Conservation (phyloP, 2,888 invertebrate genomes). For the Girardia tigrina region DNA sequence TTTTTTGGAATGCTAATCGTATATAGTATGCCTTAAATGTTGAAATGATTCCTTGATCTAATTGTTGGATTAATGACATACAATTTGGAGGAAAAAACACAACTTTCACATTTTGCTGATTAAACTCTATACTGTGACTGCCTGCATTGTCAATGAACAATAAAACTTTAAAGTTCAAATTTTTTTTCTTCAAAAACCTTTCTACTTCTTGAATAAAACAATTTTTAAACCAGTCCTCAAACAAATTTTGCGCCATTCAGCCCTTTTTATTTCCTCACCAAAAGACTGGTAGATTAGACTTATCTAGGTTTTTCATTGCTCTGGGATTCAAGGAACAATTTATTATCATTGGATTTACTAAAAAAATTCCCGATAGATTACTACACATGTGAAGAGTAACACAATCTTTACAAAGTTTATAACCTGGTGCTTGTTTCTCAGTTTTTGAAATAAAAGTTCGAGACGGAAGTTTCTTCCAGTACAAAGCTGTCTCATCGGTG, state of each 20-base stretch:
- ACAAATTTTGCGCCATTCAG: background rate
- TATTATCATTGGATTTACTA: no score
- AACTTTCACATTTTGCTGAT: background rate
- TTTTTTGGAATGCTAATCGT: no score
- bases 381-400: background rate
- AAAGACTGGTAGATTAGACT: background rate
- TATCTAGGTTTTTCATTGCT: background rate
- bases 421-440: background rate
- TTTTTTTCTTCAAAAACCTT: background rate
- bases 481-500: background rate
- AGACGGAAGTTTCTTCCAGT: constrained; percentile 3
- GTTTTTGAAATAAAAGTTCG: constrained; percentile 17
- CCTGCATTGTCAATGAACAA: background rate
- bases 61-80: background rate
- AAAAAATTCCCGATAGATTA: no score
- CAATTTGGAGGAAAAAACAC: background rate
- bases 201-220: background rate
- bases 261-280: background rate
- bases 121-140: background rate
- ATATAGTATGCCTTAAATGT: no score
- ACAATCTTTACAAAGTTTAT: background rate
- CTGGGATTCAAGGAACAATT: background rate
- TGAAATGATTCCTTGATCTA: no score
- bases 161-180: background rate
- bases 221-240: no score